Evolutionary conservation across 2,797 vertebrate species (phyloP).

Genomic region (Chaenodraco wilsoni): DNA sequence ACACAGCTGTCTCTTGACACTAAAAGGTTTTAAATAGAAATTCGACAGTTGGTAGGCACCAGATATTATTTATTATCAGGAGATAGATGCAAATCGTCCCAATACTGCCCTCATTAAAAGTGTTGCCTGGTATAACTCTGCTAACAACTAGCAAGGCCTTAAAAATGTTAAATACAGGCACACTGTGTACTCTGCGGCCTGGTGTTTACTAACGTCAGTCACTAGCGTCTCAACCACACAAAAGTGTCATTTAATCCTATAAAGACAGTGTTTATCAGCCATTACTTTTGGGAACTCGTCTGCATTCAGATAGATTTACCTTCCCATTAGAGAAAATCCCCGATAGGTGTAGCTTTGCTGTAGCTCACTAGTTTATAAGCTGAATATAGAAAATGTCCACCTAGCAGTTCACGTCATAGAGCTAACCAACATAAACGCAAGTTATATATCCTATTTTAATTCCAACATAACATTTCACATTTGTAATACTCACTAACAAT

Average conservation of each 20-base stretch:
- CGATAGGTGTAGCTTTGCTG: not conserved
- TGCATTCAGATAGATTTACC: rapidly evolving
- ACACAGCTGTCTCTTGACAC: not conserved
- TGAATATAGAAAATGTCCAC: conserved; percentile 63
- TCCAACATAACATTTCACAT: not conserved
- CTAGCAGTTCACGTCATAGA: conserved; percentile 29
- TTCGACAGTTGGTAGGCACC: not conserved
- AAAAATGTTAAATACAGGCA: conserved; percentile 7
- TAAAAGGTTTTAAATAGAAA: not conserved
- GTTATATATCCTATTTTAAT: conserved; percentile 1
- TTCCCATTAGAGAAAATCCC: rapidly evolving
- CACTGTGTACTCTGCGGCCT: conserved; percentile 61
- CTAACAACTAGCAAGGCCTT: conserved; percentile 41
- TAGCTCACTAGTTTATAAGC: conserved; percentile 21
- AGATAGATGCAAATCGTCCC: not conserved
- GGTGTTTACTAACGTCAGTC: conserved; percentile 54
- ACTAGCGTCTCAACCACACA: not conserved
- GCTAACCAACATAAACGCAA: conserved; percentile 43
- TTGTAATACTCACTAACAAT: rapidly evolving
- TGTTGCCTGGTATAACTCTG: conserved; percentile 31
- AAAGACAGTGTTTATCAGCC: rapidly evolving
- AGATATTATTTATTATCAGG: not conserved
- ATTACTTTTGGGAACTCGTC: rapidly evolving
- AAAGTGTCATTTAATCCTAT: not conserved
- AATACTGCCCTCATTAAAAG: conserved; percentile 18